Evolutionary conservation across 2,888 invertebrate genomes (phyloP), one percentile per base, ranked within the genome.

Genomic region (Thumatha senex): DNA sequence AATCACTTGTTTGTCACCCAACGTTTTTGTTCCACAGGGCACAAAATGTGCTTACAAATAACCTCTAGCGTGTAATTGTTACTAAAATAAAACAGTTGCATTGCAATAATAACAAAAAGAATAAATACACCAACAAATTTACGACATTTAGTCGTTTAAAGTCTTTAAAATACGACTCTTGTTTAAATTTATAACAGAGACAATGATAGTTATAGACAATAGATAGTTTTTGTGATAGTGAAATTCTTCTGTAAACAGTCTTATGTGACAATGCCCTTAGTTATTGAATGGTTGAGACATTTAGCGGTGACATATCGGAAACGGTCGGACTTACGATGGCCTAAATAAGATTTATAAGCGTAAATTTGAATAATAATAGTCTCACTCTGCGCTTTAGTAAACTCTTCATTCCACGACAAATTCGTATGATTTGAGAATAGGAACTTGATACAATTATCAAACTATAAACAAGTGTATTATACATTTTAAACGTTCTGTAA

Each of bases 361-460:
- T 89, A 89, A 80, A 74, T 79, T 76, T 75, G 67, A 74, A 69
- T 58, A 73, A 72, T 2, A 68, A 72, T 58, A 68, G 67, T 64
- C 56, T 60, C 55, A 56, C 56, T 46, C 53, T 58, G 89, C 89
- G 90, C 89, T 71, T 86, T 83, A 89, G 89, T 70, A 76, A 90
- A 88, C 89, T 90, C 78, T 89, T 87, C 89, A 91, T 88, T 90
- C 86, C 81, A 88, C 87, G 85, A 40, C 46, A 35, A n/a, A n/a
- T n/a, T n/a, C n/a, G n/a, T 50, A 30, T 24, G 43, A 51, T 44
- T 44, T 29, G 9, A 36, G 29, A 42, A 44, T 54, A 59, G 51
- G 49, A 53, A 50, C 38, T 42, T 46, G 40, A 41, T 46, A 36
- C 14, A 30, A 57, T 46, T 49, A 42, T 14, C 42, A 49, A 66